Conservation (phyloP, 2,797 vertebrate genomes). For the Acanthurus leucopareius region DNA sequence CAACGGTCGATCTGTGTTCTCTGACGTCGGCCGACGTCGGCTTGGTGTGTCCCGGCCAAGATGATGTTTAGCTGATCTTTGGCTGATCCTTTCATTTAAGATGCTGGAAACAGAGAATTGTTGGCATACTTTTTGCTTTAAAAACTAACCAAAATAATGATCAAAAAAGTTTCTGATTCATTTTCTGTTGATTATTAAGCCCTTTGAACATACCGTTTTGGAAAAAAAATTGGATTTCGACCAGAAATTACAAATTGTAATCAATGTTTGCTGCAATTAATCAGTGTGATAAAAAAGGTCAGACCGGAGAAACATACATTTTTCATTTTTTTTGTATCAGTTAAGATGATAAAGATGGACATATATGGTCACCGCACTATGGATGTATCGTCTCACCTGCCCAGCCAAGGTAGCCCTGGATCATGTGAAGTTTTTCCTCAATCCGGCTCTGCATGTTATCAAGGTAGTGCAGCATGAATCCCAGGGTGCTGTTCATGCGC, state of each 20-base stretch:
- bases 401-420: constrained; percentile 84
- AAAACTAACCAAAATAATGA: neutral
- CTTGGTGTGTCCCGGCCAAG: no score
- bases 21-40: no score
- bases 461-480: constrained; percentile 79
- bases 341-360: neutral
- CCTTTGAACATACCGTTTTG: no score
- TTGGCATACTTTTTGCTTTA: neutral
- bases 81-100: no score
- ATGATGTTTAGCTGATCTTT: no score
- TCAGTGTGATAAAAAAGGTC: neutral
- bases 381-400: constrained; percentile 73
- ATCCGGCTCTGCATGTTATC: constrained; percentile 81
- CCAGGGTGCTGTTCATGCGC: constrained; percentile 87
- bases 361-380: no score
- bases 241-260: neutral
- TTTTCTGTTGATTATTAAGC: neutral
- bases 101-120: no score
- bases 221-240: neutral
- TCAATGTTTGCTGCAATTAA: neutral
- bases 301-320: no score
- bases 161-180: neutral
- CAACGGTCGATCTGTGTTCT: no score
- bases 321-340: neutral
- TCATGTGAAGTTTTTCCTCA: constrained; percentile 82